phyloP scores from a whole-genome alignment of 2,888 invertebrate species.

The Timandra comae region DNA sequence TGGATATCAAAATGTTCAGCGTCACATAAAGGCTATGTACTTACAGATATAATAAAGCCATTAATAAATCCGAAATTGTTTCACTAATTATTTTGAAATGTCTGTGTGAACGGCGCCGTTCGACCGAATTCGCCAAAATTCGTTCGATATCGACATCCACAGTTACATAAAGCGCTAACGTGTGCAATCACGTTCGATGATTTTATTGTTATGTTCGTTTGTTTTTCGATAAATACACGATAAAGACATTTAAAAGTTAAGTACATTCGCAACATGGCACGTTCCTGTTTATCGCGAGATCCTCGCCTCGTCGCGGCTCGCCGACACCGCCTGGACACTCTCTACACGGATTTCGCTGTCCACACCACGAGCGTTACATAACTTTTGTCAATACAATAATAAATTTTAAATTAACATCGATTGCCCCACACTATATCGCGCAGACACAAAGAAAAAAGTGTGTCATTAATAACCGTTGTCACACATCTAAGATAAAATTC shows the following conservation, averaged over 20 bases:
- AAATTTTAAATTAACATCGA: slow-evolving; percentile 39
- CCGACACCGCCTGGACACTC: slow-evolving; percentile 13
- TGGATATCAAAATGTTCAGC: slow-evolving; percentile 21
- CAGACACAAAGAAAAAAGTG: slow-evolving; percentile 33
- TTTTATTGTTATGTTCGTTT: slow-evolving; percentile 42
- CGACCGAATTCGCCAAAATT: slow-evolving; percentile 47
- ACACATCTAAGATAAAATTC: slow-evolving; percentile 47
- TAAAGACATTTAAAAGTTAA: slow-evolving; percentile 43
- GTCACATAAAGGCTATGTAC: slow-evolving; percentile 18
- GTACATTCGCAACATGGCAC: slow-evolving; percentile 22
- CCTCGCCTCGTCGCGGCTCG: slow-evolving; percentile 15
- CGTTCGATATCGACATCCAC: slow-evolving; percentile 35
- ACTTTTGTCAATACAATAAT: slow-evolving; percentile 43
- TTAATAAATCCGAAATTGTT: slow-evolving; percentile 32
- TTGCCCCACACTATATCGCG: slow-evolving; percentile 36
- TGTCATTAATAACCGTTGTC: slow-evolving; percentile 39
- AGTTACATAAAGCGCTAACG: slow-evolving; percentile 45
- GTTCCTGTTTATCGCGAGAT: slow-evolving; percentile 10
- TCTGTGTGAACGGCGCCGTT: slow-evolving; percentile 32
- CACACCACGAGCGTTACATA: slow-evolving; percentile 33
- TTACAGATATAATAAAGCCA: slow-evolving; percentile 27
- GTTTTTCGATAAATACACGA: slow-evolving; percentile 48
- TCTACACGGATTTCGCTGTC: slow-evolving; percentile 34
- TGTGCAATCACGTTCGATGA: slow-evolving; percentile 32
- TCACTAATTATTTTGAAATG: slow-evolving; percentile 42